Evolutionary conservation across 2,113 vertebrate genomes (phyloP), one percentile per base, ranked within the genome.

Genomic region (Mesembrinibis cayennensis): DNA sequence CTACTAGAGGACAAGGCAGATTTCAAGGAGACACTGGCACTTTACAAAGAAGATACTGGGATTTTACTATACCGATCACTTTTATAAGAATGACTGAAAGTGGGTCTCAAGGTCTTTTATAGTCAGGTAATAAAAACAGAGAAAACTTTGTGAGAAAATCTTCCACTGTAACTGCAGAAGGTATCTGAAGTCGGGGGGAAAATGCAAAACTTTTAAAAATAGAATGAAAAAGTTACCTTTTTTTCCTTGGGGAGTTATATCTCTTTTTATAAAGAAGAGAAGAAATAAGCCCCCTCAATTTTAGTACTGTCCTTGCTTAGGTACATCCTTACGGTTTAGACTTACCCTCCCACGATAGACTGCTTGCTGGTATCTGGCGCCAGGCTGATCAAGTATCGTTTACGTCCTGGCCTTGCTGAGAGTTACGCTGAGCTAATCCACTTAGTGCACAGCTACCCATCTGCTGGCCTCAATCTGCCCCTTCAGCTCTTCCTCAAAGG

Each of bases 51-150:
- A 58, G 74, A 96, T 40, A 90, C 77, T 56, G 21, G 30, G 42
- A 94, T 50, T 87, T 59, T 79, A 53, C 70, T 90, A 73, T 44
- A 95, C 59, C 1, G 0, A 84, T 63, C 62, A 80, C 55, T 56
- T 62, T 79, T 66, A 63, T 49, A 91, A 91, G 87, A 90, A 69
- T 0, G 3, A 79, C 17, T 76, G 71, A 93, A 94, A 93, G 77
- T 93, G 52, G 81, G 23, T 86, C 88, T 95, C 63, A 82, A 95
- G 73, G 76, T 92, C 89, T 95, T 90, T 95, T 97, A 97, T 61
- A 93, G 94, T 53, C 61, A 71, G 56, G 52, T 82, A 93, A 90
- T 88, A 90, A 94, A 97, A 93, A 65, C 59, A 2, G 58, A 59
- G 49, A 91, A 65, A 91, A 65, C 61, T 92, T 45, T n/a, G 30